Conservation (phyloP, 2,113 vertebrate genomes). For the Saimiri boliviensis region DNA sequence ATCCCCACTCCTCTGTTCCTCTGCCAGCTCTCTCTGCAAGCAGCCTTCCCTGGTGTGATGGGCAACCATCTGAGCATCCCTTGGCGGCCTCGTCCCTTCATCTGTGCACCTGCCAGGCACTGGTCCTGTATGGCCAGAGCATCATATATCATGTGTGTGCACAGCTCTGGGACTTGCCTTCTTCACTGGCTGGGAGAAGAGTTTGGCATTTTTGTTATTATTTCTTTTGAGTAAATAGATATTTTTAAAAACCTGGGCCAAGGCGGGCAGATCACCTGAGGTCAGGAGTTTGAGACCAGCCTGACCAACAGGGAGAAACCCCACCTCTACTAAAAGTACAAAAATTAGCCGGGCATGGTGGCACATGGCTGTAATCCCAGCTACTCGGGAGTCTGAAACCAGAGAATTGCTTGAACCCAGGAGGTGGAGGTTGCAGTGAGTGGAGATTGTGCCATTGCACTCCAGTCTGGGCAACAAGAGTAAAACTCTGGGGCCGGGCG, state of each 20-base stretch:
- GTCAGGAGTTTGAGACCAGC: too few species aligned
- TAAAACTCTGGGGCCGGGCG: too few species aligned
- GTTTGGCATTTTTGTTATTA: rapidly evolving
- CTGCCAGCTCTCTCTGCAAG: not conserved
- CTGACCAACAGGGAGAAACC: too few species aligned
- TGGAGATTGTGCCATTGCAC: too few species aligned
- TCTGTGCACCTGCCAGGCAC: rapidly evolving
- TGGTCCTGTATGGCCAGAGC: not conserved
- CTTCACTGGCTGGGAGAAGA: rapidly evolving
- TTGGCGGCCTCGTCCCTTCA: rapidly evolving
- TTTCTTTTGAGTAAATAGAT: not conserved
- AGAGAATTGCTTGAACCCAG: too few species aligned
- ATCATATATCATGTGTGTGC: rapidly evolving
- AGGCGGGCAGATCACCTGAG: too few species aligned
- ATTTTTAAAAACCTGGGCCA: not conserved
- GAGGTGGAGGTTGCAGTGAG: too few species aligned
- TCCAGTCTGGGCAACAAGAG: too few species aligned
- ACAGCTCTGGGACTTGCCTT: not conserved
- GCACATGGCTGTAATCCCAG: too few species aligned
- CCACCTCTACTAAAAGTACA: too few species aligned
- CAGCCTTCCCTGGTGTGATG: not conserved
- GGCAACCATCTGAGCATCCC: not conserved
- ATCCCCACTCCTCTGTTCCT: not conserved
- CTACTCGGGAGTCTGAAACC: too few species aligned
- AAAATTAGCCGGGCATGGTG: too few species aligned